phyloP scores from a whole-genome alignment of 1,140 invertebrate genomes.

The Copidosoma floridanum region DNA sequence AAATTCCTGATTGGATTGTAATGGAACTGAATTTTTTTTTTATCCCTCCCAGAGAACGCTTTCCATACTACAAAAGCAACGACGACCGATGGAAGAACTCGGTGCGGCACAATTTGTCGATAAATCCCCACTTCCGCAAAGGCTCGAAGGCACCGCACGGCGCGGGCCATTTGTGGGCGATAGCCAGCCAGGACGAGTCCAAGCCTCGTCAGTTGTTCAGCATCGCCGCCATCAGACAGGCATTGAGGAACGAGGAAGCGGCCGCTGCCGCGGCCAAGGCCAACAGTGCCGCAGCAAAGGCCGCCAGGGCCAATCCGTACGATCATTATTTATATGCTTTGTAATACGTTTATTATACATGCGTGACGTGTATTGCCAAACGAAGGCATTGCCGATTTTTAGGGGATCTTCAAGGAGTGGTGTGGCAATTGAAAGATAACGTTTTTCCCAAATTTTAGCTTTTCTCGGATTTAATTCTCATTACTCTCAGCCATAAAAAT shows the following conservation, averaged over 20 bases:
- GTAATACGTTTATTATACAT: no score
- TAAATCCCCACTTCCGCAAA: constrained; percentile 86
- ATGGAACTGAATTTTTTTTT: no score
- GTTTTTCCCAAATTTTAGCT: no score
- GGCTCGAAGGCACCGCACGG: constrained; percentile 79
- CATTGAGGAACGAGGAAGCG: constrained; percentile 31
- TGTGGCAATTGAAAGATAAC: no score
- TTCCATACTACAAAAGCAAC: constrained; percentile 82
- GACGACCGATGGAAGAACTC: constrained; percentile 91
- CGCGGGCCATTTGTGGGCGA: constrained; percentile 83
- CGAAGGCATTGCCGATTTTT: no score
- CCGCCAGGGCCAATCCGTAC: constrained; percentile 6
- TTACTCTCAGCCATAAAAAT: no score
- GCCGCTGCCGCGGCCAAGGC: not conserved
- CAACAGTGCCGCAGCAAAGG: not conserved
- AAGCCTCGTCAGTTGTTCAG: constrained; percentile 46
- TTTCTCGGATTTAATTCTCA: no score
- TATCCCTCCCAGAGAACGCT: constrained; percentile 80
- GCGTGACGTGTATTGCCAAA: no score
- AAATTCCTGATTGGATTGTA: no score
- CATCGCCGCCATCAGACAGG: constrained; percentile 34
- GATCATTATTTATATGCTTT: not conserved
- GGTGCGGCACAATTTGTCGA: constrained; percentile 81
- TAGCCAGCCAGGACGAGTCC: constrained; percentile 63
- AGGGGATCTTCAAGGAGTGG: no score